Evolutionary conservation across 2,113 vertebrate species (phyloP).

Genomic region (Halcyon senegalensis): DNA sequence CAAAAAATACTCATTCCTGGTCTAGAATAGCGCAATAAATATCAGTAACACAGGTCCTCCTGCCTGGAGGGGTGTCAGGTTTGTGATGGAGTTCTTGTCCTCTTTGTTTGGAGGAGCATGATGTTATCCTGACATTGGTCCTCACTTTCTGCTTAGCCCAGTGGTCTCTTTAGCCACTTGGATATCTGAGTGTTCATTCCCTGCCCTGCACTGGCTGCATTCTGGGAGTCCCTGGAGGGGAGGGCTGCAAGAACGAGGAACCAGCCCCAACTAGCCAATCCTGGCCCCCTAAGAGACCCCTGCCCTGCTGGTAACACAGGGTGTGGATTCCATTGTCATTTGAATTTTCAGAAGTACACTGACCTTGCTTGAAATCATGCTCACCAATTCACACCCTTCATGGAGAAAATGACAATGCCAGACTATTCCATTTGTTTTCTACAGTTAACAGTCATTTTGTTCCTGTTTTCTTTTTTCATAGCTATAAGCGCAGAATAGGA

Average conservation of each 20-base stretch:
- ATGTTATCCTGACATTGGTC: not conserved
- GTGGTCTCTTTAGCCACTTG: not conserved
- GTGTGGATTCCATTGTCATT: fast-evolving
- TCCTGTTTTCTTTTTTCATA: not conserved
- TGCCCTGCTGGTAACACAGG: fast-evolving
- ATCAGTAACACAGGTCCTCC: not conserved
- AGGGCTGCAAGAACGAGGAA: not conserved
- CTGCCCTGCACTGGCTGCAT: fast-evolving
- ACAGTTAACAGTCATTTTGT: not conserved
- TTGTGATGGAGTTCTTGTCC: not conserved
- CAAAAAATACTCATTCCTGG: not conserved
- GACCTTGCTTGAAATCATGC: not conserved
- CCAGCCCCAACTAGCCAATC: not conserved
- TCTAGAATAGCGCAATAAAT: not conserved
- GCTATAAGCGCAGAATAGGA: not conserved
- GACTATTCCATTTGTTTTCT: not conserved
- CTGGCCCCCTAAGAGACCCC: not conserved
- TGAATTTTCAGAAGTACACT: not conserved
- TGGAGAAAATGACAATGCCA: not conserved
- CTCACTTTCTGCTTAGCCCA: not conserved
- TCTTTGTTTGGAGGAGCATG: not conserved
- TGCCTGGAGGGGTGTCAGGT: not conserved
- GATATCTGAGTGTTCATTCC: not conserved
- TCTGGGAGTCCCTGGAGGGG: fast-evolving
- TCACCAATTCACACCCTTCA: not conserved